Conservation (phyloP, 2,113 vertebrate genomes). For the Seriola rivoliana region DNA sequence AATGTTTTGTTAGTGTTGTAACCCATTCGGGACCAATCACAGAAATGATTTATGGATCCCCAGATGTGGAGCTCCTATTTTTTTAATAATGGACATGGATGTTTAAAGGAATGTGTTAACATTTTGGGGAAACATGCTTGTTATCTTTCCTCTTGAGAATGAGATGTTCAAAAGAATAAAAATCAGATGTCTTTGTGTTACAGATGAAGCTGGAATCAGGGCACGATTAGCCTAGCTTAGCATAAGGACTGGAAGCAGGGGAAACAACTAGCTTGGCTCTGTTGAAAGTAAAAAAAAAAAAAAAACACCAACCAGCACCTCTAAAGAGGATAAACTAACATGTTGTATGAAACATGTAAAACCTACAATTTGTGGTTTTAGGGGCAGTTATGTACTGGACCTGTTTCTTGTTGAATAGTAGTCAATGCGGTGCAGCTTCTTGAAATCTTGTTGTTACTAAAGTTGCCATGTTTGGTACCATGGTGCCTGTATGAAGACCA, state of each 20-base stretch:
- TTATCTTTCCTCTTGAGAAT: neutral
- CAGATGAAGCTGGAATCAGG: neutral
- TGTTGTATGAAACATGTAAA: no score
- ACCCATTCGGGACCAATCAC: neutral
- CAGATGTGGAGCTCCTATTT: neutral
- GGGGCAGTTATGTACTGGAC: no score
- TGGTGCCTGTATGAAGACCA: neutral
- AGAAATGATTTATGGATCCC: neutral
- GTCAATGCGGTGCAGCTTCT: no score
- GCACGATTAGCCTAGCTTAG: neutral
- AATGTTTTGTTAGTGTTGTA: conserved; percentile 25
- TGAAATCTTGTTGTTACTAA: no score
- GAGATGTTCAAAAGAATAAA: neutral
- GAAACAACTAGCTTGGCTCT: neutral
- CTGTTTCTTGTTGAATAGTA: no score
- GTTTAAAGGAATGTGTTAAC: neutral
- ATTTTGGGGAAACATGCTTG: neutral
- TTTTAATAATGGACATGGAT: neutral
- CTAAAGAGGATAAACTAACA: neutral
- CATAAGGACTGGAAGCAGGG: neutral
- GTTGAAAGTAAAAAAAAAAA: neutral
- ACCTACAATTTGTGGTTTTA: no score
- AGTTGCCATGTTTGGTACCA: no score
- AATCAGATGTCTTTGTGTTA: neutral
- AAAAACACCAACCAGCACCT: neutral